Evolutionary conservation across 2,888 invertebrate genomes (phyloP).

Genomic region (Dryobotodes eremita): DNA sequence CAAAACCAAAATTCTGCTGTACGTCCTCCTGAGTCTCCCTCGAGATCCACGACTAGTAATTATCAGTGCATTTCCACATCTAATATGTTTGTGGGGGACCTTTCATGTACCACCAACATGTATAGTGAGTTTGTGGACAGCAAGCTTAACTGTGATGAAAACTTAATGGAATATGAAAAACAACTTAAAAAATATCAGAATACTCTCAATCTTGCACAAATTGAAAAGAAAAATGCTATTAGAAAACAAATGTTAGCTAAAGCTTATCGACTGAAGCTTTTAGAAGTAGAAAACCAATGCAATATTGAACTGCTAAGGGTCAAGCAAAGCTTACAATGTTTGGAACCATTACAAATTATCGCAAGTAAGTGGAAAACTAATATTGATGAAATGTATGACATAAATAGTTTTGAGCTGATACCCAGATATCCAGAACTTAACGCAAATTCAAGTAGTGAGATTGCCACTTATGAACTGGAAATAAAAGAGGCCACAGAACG

Average conservation of each 20-base stretch:
- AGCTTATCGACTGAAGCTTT: slow-evolving; percentile 84
- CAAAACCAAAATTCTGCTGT: slow-evolving; percentile 69
- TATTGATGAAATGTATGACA: slow-evolving; percentile 76
- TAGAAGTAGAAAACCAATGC: slow-evolving; percentile 89
- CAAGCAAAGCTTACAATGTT: slow-evolving; percentile 87
- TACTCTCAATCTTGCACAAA: slow-evolving; percentile 86
- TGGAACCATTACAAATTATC: slow-evolving; percentile 85
- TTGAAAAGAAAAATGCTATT: slow-evolving; percentile 87
- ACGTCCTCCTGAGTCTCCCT: slow-evolving; percentile 44
- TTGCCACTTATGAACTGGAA: slow-evolving; percentile 71
- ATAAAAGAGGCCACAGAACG: slow-evolving; percentile 60
- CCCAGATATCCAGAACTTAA: slow-evolving; percentile 82
- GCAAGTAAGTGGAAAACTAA: slow-evolving; percentile 83
- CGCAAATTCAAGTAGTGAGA: slow-evolving; percentile 74
- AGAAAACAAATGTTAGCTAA: slow-evolving; percentile 88
- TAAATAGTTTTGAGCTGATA: slow-evolving; percentile 81
- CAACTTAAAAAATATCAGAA: slow-evolving; percentile 87
- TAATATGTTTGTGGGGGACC: slow-evolving; percentile 58
- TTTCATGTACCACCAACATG: slow-evolving; percentile 64
- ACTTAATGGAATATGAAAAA: slow-evolving; percentile 86
- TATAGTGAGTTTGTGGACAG: slow-evolving; percentile 80
- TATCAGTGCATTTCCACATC: slow-evolving; percentile 62
- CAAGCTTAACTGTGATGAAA: slow-evolving; percentile 83
- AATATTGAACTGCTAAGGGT: slow-evolving; percentile 86
- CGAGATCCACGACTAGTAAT: slow-evolving; percentile 39